Evolutionary conservation across 2,888 invertebrate genomes (phyloP).

Genomic region (Thereva unica): DNA sequence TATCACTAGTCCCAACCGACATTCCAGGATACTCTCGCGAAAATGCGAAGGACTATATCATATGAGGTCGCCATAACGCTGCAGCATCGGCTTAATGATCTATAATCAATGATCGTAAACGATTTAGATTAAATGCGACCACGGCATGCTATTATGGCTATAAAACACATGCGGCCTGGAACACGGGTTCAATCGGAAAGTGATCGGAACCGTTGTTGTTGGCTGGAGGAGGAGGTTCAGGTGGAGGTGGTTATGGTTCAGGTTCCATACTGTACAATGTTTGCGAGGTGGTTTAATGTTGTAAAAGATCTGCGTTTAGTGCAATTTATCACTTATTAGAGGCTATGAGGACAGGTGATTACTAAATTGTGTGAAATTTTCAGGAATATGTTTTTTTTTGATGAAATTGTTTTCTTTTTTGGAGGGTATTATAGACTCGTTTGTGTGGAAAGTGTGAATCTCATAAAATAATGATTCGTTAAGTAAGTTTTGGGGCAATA

Average conservation of each 20-base stretch:
- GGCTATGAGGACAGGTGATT: constrained; percentile 42
- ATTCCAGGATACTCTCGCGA: constrained; percentile 9
- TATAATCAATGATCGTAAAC: constrained; percentile 43
- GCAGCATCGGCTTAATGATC: constrained; percentile 41
- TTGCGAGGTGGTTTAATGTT: constrained; percentile 11
- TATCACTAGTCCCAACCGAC: constrained; percentile 36
- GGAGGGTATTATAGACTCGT: too few relatives aligned
- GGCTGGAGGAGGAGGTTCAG: constrained; percentile 3
- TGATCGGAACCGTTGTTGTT: too few relatives aligned
- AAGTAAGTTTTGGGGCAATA: too few relatives aligned
- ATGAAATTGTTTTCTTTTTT: too few relatives aligned
- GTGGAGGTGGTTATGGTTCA: neutral
- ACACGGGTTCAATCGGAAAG: too few relatives aligned
- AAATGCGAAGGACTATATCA: constrained; percentile 6
- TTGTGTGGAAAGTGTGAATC: too few relatives aligned
- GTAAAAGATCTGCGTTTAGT: constrained; percentile 35
- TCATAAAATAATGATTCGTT: too few relatives aligned
- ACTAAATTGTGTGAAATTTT: constrained; percentile 35
- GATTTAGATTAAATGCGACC: constrained; percentile 42
- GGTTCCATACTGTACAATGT: constrained; percentile 7
- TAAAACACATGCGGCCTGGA: constrained; percentile 23
- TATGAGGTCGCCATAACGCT: constrained; percentile 38
- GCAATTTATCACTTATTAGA: constrained; percentile 42
- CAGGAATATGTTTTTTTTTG: constrained; percentile 20
- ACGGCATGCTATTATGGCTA: constrained; percentile 38